Percentiles rank a stretch among this genome's conserved stretches.
phyloP scores from a whole-genome alignment of 1,140 invertebrate species.

The Drosophila setifemur region DNA sequence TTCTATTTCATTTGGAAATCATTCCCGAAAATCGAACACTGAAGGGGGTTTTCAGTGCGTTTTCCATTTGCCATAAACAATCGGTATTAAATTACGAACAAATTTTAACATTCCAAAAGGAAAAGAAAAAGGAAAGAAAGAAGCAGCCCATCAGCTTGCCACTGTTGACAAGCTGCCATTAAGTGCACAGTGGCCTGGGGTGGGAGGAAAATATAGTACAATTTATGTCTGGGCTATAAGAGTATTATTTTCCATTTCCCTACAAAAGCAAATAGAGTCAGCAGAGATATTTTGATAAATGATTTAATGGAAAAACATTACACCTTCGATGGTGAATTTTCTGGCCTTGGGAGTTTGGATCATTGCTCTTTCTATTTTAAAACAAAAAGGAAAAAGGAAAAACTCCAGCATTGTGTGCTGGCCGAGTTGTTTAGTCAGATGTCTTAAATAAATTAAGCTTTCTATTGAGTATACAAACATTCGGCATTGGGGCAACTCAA shows the following conservation, averaged over 20 bases:
- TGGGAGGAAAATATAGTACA: not conserved
- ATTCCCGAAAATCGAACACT: slow-evolving; percentile 12
- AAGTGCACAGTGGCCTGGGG: slow-evolving; percentile 34
- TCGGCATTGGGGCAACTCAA: slow-evolving; percentile 18
- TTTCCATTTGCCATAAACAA: slow-evolving; percentile 47
- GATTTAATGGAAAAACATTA: not conserved
- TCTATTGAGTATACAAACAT: slow-evolving; percentile 45
- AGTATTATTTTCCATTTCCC: too few relatives aligned
- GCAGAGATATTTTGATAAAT: not conserved
- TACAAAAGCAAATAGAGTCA: too few relatives aligned
- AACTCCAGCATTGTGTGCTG: slow-evolving; percentile 11
- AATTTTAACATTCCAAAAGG: slow-evolving; percentile 14
- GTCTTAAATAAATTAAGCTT: slow-evolving; percentile 48
- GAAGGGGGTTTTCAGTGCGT: not conserved
- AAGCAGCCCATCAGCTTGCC: slow-evolving; percentile 6
- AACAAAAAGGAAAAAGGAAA: not conserved
- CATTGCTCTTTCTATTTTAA: not conserved
- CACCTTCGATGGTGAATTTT: not conserved
- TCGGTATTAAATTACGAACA: slow-evolving; percentile 58
- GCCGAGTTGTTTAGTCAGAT: slow-evolving; percentile 46
- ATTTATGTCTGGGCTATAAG: not conserved
- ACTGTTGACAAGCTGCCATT: slow-evolving; percentile 56
- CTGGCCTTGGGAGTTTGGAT: not conserved
- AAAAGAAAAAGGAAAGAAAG: slow-evolving; percentile 11
- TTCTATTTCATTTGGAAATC: slow-evolving; percentile 4